A percentile compares a stretch with the other conserved stretches of the same genome.
Conservation (phyloP, 2,797 vertebrate genomes). For the Helarctos malayanus region DNA sequence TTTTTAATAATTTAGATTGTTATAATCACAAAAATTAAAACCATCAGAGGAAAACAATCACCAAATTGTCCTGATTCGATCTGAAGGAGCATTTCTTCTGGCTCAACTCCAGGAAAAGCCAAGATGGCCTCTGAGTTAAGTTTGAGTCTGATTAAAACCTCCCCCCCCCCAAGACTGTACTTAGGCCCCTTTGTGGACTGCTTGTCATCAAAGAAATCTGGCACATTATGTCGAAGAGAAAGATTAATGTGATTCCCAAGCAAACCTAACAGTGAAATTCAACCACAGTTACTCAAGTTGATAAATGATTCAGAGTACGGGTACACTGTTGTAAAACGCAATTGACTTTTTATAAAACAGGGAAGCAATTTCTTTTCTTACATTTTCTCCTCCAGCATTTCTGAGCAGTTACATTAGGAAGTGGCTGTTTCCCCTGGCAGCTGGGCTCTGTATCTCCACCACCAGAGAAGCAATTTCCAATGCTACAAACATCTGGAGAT, state of each 20-base stretch:
- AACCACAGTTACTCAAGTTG: constrained; percentile 72
- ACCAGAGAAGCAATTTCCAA: constrained; percentile 55
- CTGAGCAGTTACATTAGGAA: constrained; percentile 74
- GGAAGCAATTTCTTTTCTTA: constrained; percentile 84
- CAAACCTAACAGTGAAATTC: constrained; percentile 81
- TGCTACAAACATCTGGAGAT: not conserved
- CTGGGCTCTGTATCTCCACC: constrained; percentile 60
- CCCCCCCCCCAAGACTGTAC: not conserved
- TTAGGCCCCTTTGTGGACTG: not conserved
- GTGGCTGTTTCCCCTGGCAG: constrained; percentile 75
- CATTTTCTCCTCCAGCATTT: constrained; percentile 80
- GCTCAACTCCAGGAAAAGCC: not conserved
- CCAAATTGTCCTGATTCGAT: not conserved
- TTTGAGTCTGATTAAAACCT: not conserved
- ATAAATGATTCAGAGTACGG: constrained; percentile 74
- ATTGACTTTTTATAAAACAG: constrained; percentile 70
- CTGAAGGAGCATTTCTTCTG: not conserved
- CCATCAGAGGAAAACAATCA: not conserved
- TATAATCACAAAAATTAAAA: constrained; percentile 38
- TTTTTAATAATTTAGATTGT: constrained; percentile 6
- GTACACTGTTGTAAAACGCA: constrained; percentile 64
- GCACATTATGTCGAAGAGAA: constrained; percentile 76
- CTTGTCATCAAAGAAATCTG: constrained; percentile 76
- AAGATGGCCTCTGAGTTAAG: not conserved
- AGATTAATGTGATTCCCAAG: constrained; percentile 76